Conservation (phyloP, 2,797 vertebrate genomes). For the Rhincodon typus region DNA sequence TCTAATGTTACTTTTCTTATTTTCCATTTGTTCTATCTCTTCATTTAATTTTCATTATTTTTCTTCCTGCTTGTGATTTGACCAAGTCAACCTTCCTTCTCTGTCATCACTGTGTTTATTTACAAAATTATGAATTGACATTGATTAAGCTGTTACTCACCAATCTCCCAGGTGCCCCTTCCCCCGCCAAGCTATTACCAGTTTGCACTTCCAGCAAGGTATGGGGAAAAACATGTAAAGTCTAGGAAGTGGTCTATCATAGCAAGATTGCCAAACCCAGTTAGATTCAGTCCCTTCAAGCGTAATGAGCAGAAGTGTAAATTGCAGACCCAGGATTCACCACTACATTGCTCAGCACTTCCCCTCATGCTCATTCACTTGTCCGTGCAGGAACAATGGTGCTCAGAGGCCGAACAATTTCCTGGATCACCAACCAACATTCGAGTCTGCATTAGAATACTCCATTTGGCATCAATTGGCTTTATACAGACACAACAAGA, state of each 20-base stretch:
- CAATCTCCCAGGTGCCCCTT: background rate
- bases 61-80: background rate
- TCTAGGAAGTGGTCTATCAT: background rate
- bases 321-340: background rate
- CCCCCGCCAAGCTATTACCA: background rate
- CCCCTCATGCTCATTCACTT: background rate
- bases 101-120: background rate
- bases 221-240: background rate
- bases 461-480: background rate
- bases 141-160: background rate
- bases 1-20: background rate
- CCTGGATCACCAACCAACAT: background rate
- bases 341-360: too few species aligned
- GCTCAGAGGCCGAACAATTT: background rate
- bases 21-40: background rate
- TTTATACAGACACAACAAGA: background rate
- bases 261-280: background rate
- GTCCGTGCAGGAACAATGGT: background rate
- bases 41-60: background rate
- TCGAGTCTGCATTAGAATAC: background rate
- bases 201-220: background rate
- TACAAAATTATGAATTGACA: background rate
- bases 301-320: background rate
- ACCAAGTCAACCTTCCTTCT: background rate
- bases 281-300: background rate